Evolutionary conservation across 2,888 invertebrate species (phyloP), one percentile per base, ranked within the genome.

Genomic region (Leptogaster cylindrica): DNA sequence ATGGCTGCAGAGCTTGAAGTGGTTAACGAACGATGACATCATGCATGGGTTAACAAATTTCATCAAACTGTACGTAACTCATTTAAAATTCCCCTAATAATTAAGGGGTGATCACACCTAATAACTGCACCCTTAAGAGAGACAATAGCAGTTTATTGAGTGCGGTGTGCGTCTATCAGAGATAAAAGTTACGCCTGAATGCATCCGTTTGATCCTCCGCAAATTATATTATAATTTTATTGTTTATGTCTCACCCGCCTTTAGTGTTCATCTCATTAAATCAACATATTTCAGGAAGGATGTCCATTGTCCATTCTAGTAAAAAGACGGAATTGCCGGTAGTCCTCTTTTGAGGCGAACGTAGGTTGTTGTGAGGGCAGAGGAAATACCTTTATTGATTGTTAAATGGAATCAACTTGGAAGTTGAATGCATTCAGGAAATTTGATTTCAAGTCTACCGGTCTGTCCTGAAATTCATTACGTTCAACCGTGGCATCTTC

Each of bases 361-460:
- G 10, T 14, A 12, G n/a, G 23, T 23, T 3, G 23, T 8, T 2
- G 10, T 18, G 46, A 20, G n/a, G 23, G 14, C 12, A 44, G 18
- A 61, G 61, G 44, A 61, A 61, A 36, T 27, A 44, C 16, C 18
- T 12, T 36, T 65, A 48, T 65, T 50, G 36, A 28, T 33, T 50
- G 14, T 65, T 50, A 64, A 48, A 50, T 33, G 33, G 48, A 50
- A 28, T 65, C 50, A 65, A 55, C 44, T 68, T 65, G 61, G 44
- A 41, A 65, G 48, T 48, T 51, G 65, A 68, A 65, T 68, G 68
- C 65, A 65, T 65, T 66, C 65, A 58, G 68, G 68, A 68, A 68
- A 68, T 68, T 65, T 50, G 65, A 68, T 68, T 68, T 65, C 20
- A 68, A 65, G 27, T 52, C 50, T 27, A 36, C 64, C 23, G n/a